phyloP scores from a whole-genome alignment of 2,797 vertebrate genomes.

The Lepidocolaptes lacrymiger region DNA sequence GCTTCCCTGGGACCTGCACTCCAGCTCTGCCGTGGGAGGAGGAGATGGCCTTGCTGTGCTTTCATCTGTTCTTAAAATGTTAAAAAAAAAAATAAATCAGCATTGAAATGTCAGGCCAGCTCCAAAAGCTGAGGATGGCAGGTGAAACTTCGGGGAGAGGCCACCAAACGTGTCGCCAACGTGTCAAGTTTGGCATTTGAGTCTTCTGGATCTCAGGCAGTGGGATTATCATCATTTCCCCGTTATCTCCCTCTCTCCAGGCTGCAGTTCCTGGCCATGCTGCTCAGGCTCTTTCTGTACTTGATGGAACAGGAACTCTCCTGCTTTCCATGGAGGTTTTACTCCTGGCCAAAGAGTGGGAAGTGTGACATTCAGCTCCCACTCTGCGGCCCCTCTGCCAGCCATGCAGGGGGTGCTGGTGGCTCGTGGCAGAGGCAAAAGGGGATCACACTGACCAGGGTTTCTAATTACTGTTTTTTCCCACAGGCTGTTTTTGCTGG shows the following conservation, averaged over 20 bases:
- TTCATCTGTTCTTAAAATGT: background rate
- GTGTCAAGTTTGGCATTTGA: background rate
- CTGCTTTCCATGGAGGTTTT: background rate
- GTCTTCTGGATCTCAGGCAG: accelerated
- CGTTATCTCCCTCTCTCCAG: accelerated
- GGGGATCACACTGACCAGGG: accelerated
- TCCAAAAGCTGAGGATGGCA: background rate
- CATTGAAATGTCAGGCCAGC: background rate
- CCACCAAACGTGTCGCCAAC: background rate
- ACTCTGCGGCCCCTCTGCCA: background rate
- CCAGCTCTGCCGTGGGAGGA: background rate
- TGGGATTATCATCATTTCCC: background rate
- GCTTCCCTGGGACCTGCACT: background rate
- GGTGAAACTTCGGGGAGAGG: background rate
- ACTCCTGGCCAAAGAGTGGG: background rate
- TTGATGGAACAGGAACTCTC: background rate
- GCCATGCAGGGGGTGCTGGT: accelerated
- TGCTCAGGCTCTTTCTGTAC: background rate
- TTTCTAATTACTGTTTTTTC: background rate
- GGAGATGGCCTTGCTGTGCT: background rate
- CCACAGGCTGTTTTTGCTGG: accelerated
- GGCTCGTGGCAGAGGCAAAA: background rate
- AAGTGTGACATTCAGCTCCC: accelerated
- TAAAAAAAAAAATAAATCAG: background rate
- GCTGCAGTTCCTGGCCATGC: background rate